These are phyloP conservation scores for Lemur catta DNA, from an alignment of 2,797 vertebrate genomes.

Conservation along the genomic window DNA sequence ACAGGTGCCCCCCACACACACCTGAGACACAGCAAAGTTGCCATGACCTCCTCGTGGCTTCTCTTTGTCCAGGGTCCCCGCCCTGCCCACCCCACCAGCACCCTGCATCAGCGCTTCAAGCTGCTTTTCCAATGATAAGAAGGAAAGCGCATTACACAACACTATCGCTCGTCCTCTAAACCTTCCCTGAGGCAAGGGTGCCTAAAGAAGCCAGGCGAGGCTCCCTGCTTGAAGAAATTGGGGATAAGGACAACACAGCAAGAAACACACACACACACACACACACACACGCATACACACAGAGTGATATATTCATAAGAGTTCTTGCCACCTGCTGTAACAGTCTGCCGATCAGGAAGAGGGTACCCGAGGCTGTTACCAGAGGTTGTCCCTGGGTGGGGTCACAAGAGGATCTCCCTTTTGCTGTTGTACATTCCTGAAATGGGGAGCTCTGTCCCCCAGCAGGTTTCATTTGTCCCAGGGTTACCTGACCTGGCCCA, in stretches of 20 bases:
- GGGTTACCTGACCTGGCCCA: not conserved
- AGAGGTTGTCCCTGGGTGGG: not conserved
- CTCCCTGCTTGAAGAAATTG: not conserved
- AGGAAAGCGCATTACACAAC: not conserved
- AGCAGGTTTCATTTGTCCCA: not conserved
- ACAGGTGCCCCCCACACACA: rapidly evolving
- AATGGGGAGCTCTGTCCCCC: not conserved
- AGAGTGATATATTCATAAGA: not conserved
- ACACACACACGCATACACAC: not conserved
- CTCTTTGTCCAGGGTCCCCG: not conserved
- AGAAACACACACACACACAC: not conserved
- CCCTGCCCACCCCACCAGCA: not conserved
- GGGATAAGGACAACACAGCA: not conserved
- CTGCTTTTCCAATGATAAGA: not conserved
- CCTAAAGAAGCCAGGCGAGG: not conserved
- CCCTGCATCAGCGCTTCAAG: not conserved
- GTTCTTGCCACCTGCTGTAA: not conserved
- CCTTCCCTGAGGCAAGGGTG: not conserved
- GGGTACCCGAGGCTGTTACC: not conserved
- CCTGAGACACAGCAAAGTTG: not conserved
- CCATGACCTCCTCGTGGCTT: not conserved
- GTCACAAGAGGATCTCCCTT: not conserved
- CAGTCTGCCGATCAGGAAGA: not conserved
- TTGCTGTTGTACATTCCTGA: not conserved
- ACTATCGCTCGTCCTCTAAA: not conserved